Conservation (phyloP, 1,140 invertebrate species). For the Armadillidium nasatum region DNA sequence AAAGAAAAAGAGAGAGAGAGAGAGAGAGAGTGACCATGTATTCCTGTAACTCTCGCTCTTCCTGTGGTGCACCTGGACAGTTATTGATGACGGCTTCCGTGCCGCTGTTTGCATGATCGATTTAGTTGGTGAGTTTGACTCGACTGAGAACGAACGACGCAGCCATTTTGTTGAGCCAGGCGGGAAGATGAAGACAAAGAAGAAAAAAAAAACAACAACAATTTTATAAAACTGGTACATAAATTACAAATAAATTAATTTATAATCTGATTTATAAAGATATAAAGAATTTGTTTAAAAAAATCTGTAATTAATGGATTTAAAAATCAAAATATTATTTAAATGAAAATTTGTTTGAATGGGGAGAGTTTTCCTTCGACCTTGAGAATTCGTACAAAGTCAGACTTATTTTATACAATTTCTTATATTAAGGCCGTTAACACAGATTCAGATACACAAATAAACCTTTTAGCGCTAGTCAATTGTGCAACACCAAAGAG, state of each 20-base stretch:
- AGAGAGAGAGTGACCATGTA: too few relatives aligned
- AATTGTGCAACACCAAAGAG: too few relatives aligned
- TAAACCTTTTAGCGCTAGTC: too few relatives aligned
- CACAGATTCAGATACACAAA: too few relatives aligned
- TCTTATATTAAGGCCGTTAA: too few relatives aligned
- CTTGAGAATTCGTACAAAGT: too few relatives aligned
- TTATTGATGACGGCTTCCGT: neutral
- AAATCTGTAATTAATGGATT: neutral
- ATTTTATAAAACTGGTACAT: neutral
- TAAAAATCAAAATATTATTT: neutral
- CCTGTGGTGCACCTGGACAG: neutral
- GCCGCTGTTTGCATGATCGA: neutral
- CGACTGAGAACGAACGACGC: neutral
- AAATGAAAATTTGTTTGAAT: neutral
- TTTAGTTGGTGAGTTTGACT: neutral
- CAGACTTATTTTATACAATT: too few relatives aligned
- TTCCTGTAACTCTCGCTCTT: neutral
- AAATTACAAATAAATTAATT: too few relatives aligned
- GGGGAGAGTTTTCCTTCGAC: neutral
- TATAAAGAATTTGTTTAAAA: neutral
- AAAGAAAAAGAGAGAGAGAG: too few relatives aligned
- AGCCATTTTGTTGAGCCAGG: neutral
- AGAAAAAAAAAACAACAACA: neutral
- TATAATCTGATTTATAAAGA: too few relatives aligned
- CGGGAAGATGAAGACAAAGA: neutral